Base-by-base conservation (phyloP, 2,888 invertebrate species). In the Marasmarcha lunaedactyla region DNA sequence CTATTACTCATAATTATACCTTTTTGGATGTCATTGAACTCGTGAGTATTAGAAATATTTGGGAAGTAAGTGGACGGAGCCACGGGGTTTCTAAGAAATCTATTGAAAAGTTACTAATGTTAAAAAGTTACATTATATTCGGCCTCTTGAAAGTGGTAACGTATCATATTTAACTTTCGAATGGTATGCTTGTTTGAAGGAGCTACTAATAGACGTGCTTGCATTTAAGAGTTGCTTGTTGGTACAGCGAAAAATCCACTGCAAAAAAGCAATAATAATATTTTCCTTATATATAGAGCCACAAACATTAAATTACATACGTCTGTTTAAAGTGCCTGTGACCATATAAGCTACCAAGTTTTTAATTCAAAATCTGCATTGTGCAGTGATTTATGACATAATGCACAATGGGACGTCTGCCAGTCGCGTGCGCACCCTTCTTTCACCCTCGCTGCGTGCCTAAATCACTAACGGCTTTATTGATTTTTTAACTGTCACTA, bases 401-500 rank as follows among this genome's bases (percentile, higher is more conserved):
- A 3, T 5, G 55, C 59, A 50, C 52, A 52, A 56, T 57, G 56
- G 56, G 46, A 46, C 43, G 39, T 36, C 43, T 7, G 20, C 20
- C 58, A 67, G 63, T n/a, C 72, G 71, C 73, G 74, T 68, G 73
- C 71, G 65, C 61, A 50, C 67, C 62, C 71, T 73, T 71, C 45
- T 44, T 40, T 60, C 77, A 69, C 81, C 78, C 81, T 76, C 76
- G 63, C 74, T 60, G 70, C 70, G 70, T 7, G 20, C 59, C 63
- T 63, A 60, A 63, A n/a, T 30, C 62, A 47, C 49, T 63, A 81
- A 81, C 81, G 77, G 81, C 59, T 63, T 59, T 81, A 83, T 83
- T 73, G 83, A 83, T 83, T 81, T 83, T 81, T 71, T 74, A 79
- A 83, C 83, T 72, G 81, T 65, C 77, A 70, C 55, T 65, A 56